Evolutionary conservation across 2,797 vertebrate genomes (phyloP).

Genomic region (Chrysocyon brachyurus): DNA sequence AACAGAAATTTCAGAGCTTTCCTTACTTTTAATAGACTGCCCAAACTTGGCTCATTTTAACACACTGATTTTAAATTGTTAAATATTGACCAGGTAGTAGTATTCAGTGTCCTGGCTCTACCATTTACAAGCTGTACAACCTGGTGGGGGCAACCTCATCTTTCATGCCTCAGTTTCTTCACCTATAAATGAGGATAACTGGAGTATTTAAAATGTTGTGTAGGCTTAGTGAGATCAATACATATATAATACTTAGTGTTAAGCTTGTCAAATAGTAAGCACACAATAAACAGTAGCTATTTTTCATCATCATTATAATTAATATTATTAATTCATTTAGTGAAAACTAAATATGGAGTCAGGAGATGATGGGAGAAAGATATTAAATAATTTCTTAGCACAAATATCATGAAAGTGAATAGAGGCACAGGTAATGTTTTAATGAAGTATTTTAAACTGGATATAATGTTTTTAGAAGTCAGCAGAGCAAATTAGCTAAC

Average conservation of each 20-base stretch:
- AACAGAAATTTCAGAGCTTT: conserved; percentile 43
- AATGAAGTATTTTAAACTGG: conserved; percentile 41
- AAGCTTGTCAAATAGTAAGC: not conserved
- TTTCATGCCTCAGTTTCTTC: conserved; percentile 12
- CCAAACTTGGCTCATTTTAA: conserved; percentile 6
- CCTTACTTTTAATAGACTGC: not conserved
- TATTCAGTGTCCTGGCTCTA: not conserved
- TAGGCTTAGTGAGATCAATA: not conserved
- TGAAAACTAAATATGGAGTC: not conserved
- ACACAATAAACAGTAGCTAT: conserved; percentile 35
- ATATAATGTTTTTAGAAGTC: conserved; percentile 24
- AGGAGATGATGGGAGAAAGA: not conserved
- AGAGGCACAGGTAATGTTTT: not conserved
- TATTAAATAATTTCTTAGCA: conserved; percentile 42
- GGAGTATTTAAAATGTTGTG: not conserved
- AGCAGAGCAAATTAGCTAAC: not conserved
- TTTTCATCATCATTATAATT: conserved; percentile 24
- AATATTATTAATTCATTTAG: conserved; percentile 32
- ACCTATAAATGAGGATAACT: not conserved
- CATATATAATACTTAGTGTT: not conserved
- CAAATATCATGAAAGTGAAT: conserved; percentile 30
- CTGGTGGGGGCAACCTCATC: not conserved
- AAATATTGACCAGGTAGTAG: not conserved
- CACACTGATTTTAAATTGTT: conserved; percentile 12
- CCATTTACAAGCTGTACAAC: not conserved